Evolutionary conservation across 2,888 invertebrate species (phyloP).

Genomic region (Tethea ocularis): DNA sequence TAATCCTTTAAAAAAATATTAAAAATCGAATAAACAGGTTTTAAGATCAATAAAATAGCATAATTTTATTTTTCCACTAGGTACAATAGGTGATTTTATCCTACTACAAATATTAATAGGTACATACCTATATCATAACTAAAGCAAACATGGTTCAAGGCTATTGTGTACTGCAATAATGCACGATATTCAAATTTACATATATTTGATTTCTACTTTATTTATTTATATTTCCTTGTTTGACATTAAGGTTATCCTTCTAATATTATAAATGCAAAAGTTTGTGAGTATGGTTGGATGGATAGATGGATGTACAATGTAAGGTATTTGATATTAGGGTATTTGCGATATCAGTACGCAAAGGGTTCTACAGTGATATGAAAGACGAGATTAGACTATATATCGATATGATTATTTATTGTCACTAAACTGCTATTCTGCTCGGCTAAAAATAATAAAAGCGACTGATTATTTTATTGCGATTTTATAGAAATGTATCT

Average conservation of each 20-base stretch:
- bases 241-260: constrained; percentile 4
- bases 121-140: background rate
- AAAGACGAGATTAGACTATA: background rate
- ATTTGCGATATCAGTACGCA: constrained; percentile 17
- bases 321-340: background rate
- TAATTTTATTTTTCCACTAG: background rate
- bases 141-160: constrained; percentile 26
- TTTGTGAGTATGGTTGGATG: no score
- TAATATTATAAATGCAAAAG: no score
- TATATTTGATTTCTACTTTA: constrained; percentile 25
- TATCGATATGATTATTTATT: background rate
- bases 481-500: no score
- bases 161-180: constrained; percentile 17
- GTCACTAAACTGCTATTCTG: background rate
- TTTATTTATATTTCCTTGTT: constrained; percentile 24
- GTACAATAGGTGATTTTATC: background rate
- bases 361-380: constrained; percentile 13
- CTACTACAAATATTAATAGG: background rate
- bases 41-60: no score
- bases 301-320: background rate
- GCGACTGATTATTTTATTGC: no score
- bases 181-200: constrained; percentile 36
- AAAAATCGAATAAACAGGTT: no score
- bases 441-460: background rate
- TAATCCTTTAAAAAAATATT: no score